Conservation (phyloP, 2,797 vertebrate species). For the Acrocephalus scirpaceus region DNA sequence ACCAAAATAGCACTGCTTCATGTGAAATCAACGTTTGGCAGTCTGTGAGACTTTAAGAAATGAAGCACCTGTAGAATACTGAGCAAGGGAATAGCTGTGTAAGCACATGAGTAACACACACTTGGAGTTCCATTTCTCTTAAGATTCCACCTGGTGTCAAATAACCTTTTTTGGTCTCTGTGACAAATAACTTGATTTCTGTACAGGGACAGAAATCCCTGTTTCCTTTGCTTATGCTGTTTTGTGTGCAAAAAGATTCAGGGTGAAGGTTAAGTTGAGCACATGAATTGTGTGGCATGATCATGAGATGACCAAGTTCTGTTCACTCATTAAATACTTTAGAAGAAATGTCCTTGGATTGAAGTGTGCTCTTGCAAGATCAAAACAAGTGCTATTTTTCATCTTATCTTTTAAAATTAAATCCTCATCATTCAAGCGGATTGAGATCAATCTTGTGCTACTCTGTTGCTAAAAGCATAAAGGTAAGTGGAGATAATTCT, state of each 20-base stretch:
- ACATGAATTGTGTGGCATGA: neutral
- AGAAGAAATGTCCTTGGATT: neutral
- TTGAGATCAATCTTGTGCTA: neutral
- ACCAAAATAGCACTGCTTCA: neutral
- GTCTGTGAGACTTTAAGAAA: neutral
- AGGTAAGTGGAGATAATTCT: neutral
- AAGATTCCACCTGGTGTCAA: neutral
- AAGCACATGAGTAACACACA: neutral
- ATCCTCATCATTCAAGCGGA: neutral
- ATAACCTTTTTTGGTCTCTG: neutral
- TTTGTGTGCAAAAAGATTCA: neutral
- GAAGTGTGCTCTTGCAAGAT: neutral
- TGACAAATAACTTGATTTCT: neutral
- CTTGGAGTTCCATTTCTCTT: neutral
- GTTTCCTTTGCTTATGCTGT: neutral
- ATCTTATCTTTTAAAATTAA: neutral
- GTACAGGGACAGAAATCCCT: neutral
- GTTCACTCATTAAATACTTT: neutral
- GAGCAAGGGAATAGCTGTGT: neutral
- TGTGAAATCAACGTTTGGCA: neutral
- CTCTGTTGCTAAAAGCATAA: neutral
- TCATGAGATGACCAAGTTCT: neutral
- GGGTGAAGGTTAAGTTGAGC: neutral
- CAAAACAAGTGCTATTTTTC: neutral
- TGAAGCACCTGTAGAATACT: neutral